Base-by-base conservation (phyloP, 2,797 vertebrate species). In the Hippopotamyrus pictus region DNA sequence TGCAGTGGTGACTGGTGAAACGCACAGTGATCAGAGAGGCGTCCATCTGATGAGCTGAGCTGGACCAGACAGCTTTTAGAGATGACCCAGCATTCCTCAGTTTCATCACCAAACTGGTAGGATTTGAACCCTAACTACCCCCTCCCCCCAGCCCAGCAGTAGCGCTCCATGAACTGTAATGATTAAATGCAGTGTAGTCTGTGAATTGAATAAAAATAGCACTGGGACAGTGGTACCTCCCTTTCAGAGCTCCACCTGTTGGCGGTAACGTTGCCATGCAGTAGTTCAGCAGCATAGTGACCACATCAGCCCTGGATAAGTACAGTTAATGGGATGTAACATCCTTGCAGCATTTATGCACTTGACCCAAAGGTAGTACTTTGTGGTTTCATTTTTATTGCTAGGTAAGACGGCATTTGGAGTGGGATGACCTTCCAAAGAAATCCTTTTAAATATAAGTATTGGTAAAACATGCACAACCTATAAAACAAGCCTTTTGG, bases 381-480 rank as follows among this genome's bases (percentile, higher is more conserved):
- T 92, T 83, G 65, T 90, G 41, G 83, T 92, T 94, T 93, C 46
- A 6, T 92, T 89, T 93, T 97, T 97, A 97, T 96, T 96, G 96
- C 96, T 96, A 92, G 91, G 92, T 94, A 93, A 91, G 92, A 95
- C 96, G 95, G 96, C 95, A 96, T 95, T 19, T 93, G 94, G 94
- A 93, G 92, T 6, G 73, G 92, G 93, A 92, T 65, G 92, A 91
- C 91, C 89, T 91, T 88, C 88, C 69, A 76, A 92, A 93, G 95
- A 90, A 90, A 93, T 91, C 92, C 91, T 86, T 92, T 92, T 59
- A 91, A 90, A 90, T 90, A 92, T 59, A 91, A 92, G 90, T 84
- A 90, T 90, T 79, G 37, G 91, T 90, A 90, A 93, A 79, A 91
- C 59, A 89, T 91, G 88, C 92, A 92, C 89, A 90, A 88, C 91